These are phyloP conservation scores for Datnioides undecimradiatus DNA, from an alignment of 2,113 vertebrate species.

Conservation along the genomic window DNA sequence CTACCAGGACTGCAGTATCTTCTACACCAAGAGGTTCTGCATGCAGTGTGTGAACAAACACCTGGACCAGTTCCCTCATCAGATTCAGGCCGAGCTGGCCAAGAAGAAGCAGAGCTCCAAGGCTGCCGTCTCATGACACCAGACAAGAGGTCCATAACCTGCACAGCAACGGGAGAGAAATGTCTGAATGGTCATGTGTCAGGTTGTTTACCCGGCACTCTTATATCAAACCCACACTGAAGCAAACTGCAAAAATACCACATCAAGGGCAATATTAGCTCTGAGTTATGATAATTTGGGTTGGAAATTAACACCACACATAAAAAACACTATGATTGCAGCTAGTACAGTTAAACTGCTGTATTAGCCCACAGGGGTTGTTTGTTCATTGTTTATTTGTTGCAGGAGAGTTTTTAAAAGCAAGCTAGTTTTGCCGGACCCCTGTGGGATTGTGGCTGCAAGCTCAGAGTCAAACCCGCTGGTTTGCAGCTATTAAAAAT, in stretches of 20 bases:
- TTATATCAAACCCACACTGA: background rate
- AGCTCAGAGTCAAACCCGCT: background rate
- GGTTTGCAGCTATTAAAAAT: constrained; percentile 7
- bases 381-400: constrained; percentile 26
- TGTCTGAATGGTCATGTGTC: background rate
- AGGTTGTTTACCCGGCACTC: no score
- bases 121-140: constrained; percentile 54
- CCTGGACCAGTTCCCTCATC: constrained; percentile 87
- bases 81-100: constrained; percentile 87
- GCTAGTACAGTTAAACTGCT: background rate
- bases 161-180: background rate
- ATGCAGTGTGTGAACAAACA: constrained; percentile 87
- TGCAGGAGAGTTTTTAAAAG: background rate
- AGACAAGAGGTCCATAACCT: background rate
- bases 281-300: background rate
- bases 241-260: background rate
- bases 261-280: background rate
- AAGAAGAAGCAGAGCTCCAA: constrained; percentile 81
- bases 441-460: constrained; percentile 6
- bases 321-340: background rate
- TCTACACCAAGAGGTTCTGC: constrained; percentile 92
- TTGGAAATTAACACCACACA: background rate
- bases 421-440: background rate
- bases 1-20: constrained; percentile 91
- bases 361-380: background rate